Percentiles rank a stretch among this genome's conserved stretches.
Evolutionary conservation across 2,888 invertebrate species (phyloP).

Genomic region (Diadegma fenestrale): DNA sequence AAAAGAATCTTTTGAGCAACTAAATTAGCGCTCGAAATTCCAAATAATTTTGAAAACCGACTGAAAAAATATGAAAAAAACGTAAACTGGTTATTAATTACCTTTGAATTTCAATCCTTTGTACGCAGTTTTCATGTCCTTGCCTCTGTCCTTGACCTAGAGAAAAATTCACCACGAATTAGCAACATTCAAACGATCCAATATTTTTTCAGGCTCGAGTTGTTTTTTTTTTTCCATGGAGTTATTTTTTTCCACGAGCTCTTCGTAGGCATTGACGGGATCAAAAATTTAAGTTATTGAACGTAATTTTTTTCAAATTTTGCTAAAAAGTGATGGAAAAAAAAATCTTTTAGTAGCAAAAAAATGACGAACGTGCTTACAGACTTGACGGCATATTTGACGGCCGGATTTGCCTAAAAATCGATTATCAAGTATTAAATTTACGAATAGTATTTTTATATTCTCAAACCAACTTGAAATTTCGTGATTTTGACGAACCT

Average conservation of each 20-base stretch:
- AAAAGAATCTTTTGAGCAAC: too few relatives aligned
- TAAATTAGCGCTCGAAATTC: too few relatives aligned
- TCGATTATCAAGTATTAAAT: slow-evolving; percentile 74
- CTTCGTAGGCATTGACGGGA: neutral
- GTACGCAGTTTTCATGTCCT: slow-evolving; percentile 92
- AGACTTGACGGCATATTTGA: slow-evolving; percentile 97
- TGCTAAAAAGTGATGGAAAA: neutral
- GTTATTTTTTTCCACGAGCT: neutral
- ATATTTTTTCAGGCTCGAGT: too few relatives aligned
- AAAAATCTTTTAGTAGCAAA: neutral
- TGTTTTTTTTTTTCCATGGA: neutral
- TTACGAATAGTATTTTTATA: slow-evolving; percentile 14
- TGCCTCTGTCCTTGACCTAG: slow-evolving; percentile 91
- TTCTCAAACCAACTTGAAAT: neutral
- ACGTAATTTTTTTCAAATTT: neutral
- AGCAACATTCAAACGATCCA: neutral
- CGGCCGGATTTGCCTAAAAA: slow-evolving; percentile 95
- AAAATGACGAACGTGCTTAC: slow-evolving; percentile 88
- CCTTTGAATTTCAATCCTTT: slow-evolving; percentile 90
- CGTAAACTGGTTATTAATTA: slow-evolving; percentile 49
- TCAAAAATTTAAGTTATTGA: neutral
- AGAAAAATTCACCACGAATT: neutral
- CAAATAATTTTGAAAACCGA: neutral
- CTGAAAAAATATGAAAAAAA: neutral
- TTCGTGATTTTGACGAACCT: slow-evolving; percentile 86